Evolutionary conservation across 2,888 invertebrate species (phyloP).

Genomic region (Stratiomys singularior): DNA sequence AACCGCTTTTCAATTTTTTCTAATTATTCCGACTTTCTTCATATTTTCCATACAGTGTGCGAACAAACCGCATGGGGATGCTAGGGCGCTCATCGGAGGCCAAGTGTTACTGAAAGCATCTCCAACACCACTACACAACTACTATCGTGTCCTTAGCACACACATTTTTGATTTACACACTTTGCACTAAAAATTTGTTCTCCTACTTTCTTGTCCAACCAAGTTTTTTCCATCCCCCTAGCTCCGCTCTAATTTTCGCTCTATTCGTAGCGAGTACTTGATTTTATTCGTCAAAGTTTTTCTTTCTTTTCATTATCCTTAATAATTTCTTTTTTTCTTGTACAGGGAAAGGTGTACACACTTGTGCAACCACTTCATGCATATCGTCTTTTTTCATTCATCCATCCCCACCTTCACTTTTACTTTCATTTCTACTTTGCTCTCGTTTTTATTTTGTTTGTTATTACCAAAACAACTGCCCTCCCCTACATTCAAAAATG

Average conservation of each 20-base stretch:
- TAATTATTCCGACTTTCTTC: slow-evolving; percentile 38
- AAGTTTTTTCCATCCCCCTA: slow-evolving; percentile 1
- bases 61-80: slow-evolving; percentile 9
- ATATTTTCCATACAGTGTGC: background rate
- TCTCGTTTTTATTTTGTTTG: slow-evolving; percentile 31
- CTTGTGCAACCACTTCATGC: slow-evolving; percentile 37
- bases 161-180: slow-evolving; percentile 47
- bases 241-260: background rate
- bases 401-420: slow-evolving; percentile 35
- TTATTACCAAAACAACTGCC: slow-evolving; percentile 42
- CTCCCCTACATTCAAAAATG: slow-evolving; percentile 37
- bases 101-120: slow-evolving; percentile 36
- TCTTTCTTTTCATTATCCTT: slow-evolving; percentile 40
- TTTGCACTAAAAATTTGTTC: slow-evolving; percentile 48
- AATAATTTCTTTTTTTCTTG: slow-evolving; percentile 25
- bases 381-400: slow-evolving; percentile 36
- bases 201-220: slow-evolving; percentile 34
- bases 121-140: slow-evolving; percentile 17
- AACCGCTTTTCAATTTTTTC: slow-evolving; percentile 38
- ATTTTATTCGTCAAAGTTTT: slow-evolving; percentile 30
- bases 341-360: slow-evolving; percentile 42
- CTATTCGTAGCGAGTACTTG: background rate
- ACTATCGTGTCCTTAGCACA: slow-evolving; percentile 13
- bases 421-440: slow-evolving; percentile 28
- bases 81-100: background rate